Conservation (phyloP, 2,797 vertebrate genomes). For the Darevskia mixta region DNA sequence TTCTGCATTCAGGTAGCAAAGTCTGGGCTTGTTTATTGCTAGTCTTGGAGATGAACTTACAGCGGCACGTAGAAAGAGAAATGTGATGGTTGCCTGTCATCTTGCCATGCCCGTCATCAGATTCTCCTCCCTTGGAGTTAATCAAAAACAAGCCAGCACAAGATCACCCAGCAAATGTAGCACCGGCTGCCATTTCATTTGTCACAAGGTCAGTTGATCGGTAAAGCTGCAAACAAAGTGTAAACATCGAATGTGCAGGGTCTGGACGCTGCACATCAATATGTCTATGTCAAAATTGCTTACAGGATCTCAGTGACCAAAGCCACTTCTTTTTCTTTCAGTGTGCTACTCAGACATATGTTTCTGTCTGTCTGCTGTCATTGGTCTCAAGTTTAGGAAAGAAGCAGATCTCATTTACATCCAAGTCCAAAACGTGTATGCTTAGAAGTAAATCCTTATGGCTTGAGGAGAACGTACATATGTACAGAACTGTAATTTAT, state of each 20-base stretch:
- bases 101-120: not conserved
- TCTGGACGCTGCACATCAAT: not conserved
- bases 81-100: not conserved
- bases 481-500: not conserved
- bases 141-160: not conserved
- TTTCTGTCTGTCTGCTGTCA: not conserved
- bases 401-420: not conserved
- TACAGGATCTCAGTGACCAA: not conserved
- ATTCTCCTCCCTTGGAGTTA: not conserved
- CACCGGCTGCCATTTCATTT: not conserved
- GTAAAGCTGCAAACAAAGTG: not conserved
- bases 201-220: not conserved
- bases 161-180: not conserved
- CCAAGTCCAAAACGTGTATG: not conserved
- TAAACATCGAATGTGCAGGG: not conserved
- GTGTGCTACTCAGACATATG: not conserved
- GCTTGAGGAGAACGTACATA: not conserved
- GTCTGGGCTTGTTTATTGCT: slow-evolving; percentile 3
- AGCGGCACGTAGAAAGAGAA: not conserved
- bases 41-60: not conserved
- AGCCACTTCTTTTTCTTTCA: not conserved
- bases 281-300: not conserved
- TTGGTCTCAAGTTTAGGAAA: not conserved
- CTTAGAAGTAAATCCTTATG: not conserved
- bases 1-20: not conserved